A percentile compares a stretch with the other conserved stretches of the same genome.
phyloP scores from a whole-genome alignment of 2,797 vertebrate species.

The Parauchenoglanis punctatus region DNA sequence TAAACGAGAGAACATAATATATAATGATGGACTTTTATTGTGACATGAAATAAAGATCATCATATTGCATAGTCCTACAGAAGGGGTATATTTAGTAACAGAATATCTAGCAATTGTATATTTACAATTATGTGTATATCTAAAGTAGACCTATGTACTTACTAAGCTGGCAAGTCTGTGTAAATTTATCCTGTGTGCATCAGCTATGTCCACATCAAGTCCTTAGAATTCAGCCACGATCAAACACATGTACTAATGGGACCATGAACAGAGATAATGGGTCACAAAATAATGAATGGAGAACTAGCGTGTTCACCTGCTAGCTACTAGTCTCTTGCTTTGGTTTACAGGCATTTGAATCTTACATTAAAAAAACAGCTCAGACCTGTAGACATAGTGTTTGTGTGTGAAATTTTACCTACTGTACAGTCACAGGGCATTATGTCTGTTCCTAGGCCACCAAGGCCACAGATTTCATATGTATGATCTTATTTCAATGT shows the following conservation, averaged over 20 bases:
- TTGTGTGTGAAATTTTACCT: too few species aligned
- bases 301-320: not conserved
- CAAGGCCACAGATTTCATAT: too few species aligned
- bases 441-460: too few species aligned
- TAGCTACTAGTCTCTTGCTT: not conserved
- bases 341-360: not conserved
- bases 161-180: not conserved
- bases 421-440: too few species aligned
- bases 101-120: not conserved
- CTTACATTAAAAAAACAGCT: not conserved
- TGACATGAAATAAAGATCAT: too few species aligned
- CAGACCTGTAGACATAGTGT: too few species aligned
- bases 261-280: not conserved
- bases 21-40: too few species aligned
- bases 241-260: not conserved
- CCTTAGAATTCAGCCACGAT: not conserved
- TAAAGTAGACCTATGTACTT: not conserved
- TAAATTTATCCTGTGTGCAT: not conserved
- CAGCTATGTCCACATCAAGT: not conserved
- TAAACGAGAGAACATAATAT: too few species aligned
- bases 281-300: not conserved
- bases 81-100: not conserved
- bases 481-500: too few species aligned
- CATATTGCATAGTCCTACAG: too few species aligned
- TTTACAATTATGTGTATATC: not conserved